These are phyloP conservation scores for Heliornis fulica DNA, from an alignment of 2,113 vertebrate species.

Conservation along the genomic window DNA sequence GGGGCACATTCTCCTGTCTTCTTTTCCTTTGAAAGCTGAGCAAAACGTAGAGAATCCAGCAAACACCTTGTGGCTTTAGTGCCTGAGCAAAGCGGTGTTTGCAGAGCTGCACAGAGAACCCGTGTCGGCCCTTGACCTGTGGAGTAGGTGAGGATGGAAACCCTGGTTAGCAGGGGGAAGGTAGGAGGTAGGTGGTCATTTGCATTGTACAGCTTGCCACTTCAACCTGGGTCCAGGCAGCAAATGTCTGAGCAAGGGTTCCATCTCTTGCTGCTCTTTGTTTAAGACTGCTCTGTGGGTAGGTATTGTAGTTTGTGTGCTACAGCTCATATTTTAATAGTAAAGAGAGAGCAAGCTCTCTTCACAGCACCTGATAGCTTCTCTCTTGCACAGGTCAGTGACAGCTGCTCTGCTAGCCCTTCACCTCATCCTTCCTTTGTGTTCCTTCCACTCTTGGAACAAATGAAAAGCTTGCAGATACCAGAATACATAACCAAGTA, in stretches of 20 bases:
- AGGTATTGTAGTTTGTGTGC: not conserved
- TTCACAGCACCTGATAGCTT: not conserved
- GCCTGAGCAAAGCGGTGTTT: not conserved
- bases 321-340: not conserved
- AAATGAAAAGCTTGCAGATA: not conserved
- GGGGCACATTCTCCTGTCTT: not conserved
- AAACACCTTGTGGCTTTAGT: not conserved
- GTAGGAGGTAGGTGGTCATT: not conserved
- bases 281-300: not conserved
- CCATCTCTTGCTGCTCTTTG: not conserved
- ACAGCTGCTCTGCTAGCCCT: not conserved
- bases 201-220: not conserved
- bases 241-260: not conserved
- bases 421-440: not conserved
- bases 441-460: not conserved
- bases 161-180: rapidly evolving
- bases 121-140: not conserved
- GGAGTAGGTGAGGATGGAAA: not conserved
- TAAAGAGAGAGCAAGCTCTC: not conserved
- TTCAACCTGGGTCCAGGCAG: not conserved
- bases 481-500: not conserved
- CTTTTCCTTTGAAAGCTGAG: not conserved
- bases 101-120: rapidly evolving
- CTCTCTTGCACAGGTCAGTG: not conserved
- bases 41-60: not conserved